Evolutionary conservation across 64 coral and sea anemone genomes (phyloP).

Genomic region (Pachyseris speciosa): DNA sequence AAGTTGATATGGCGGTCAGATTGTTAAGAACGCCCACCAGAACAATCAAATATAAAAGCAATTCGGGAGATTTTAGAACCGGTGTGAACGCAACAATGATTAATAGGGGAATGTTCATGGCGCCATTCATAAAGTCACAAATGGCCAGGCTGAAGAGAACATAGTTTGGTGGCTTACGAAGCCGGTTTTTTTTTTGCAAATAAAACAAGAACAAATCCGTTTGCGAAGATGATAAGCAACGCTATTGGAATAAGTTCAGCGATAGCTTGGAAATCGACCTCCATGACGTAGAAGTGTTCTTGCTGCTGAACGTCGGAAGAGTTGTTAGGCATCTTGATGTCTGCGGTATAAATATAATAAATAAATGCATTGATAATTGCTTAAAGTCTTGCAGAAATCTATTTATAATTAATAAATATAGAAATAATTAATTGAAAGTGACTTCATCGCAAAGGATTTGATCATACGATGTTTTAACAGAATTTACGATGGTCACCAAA

Average conservation of each 20-base stretch:
- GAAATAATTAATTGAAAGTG: too few relatives aligned
- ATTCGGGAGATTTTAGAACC: neutral
- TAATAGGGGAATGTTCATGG: conserved; percentile 13
- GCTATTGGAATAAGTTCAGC: conserved; percentile 15
- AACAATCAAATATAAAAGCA: neutral
- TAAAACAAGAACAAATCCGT: conserved; percentile 11
- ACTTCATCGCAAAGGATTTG: too few relatives aligned
- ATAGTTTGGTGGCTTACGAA: conserved; percentile 4
- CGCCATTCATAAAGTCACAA: neutral
- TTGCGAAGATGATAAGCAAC: neutral
- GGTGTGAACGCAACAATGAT: conserved; percentile 17
- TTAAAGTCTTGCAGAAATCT: too few relatives aligned
- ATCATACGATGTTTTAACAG: too few relatives aligned
- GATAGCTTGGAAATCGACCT: neutral
- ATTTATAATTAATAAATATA: too few relatives aligned
- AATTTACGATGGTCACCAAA: too few relatives aligned
- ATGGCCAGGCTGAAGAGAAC: conserved; percentile 4
- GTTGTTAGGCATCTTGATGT: neutral
- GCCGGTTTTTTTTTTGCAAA: neutral
- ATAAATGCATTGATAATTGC: too few relatives aligned
- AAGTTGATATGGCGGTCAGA: conserved; percentile 9
- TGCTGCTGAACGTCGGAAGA: too few relatives aligned
- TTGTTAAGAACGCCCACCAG: neutral
- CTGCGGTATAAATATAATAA: too few relatives aligned
- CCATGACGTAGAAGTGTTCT: neutral